Percentiles rank a stretch among this genome's conserved stretches.
Evolutionary conservation across 2,797 vertebrate genomes (phyloP).

Genomic region (Muscicapa comitata): DNA sequence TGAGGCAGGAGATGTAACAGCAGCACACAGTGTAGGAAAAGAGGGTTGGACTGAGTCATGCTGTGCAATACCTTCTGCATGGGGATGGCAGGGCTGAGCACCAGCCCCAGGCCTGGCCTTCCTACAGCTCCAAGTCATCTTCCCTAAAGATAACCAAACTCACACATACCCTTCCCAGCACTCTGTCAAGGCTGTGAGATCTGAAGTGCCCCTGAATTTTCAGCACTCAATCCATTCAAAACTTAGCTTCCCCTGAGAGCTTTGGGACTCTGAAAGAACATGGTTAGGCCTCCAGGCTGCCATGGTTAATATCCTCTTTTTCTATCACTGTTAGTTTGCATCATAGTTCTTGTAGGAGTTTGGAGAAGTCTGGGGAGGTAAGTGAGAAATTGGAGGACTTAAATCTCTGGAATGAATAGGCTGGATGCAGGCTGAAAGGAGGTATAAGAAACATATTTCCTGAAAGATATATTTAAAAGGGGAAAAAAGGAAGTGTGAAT

Average conservation of each 20-base stretch:
- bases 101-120: background rate
- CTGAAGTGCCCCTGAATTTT: background rate
- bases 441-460: fast-evolving
- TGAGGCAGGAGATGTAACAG: background rate
- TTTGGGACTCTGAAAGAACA: background rate
- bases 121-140: background rate
- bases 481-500: background rate
- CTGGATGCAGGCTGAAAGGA: background rate
- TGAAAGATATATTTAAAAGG: background rate
- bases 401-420: background rate
- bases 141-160: background rate
- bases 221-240: background rate
- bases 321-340: background rate
- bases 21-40: background rate
- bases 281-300: background rate
- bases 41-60: background rate
- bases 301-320: background rate
- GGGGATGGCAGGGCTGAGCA: background rate
- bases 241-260: background rate
- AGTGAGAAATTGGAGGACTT: background rate
- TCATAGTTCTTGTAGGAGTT: background rate
- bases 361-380: background rate
- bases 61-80: background rate
- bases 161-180: background rate
- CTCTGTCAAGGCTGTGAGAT: background rate